Evolutionary conservation across 1,140 invertebrate genomes (phyloP).

Genomic region (Aethina tumida): DNA sequence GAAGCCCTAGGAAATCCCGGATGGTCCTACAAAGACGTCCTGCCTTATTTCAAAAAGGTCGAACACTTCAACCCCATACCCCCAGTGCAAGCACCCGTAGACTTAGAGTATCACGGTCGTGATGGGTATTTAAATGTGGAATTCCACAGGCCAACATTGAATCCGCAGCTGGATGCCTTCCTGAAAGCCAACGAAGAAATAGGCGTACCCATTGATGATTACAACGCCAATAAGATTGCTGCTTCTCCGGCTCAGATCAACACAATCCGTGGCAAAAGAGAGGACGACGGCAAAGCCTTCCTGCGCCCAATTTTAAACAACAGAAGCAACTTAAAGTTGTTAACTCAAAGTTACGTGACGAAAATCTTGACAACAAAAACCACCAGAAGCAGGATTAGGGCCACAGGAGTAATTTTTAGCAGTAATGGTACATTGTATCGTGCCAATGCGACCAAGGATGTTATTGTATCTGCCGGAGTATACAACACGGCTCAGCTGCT

Average conservation of each 20-base stretch:
- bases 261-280: constrained; percentile 39
- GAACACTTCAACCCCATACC: constrained; percentile 60
- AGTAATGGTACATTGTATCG: constrained; percentile 30
- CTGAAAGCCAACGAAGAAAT: constrained; percentile 44
- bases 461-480: constrained; percentile 45
- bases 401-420: constrained; percentile 46
- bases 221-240: constrained; percentile 36
- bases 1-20: constrained; percentile 57
- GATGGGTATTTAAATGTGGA: constrained; percentile 49
- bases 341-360: constrained; percentile 34
- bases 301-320: constrained; percentile 40
- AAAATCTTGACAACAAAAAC: constrained; percentile 44
- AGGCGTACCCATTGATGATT: constrained; percentile 42
- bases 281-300: constrained; percentile 47
- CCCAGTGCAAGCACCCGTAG: constrained; percentile 46
- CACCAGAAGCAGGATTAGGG: constrained; percentile 68
- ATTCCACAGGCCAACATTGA: constrained; percentile 47
- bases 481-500: constrained; percentile 40
- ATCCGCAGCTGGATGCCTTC: constrained; percentile 40
- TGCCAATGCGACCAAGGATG: constrained; percentile 41
- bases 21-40: constrained; percentile 71
- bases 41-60: constrained; percentile 72
- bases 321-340: constrained; percentile 44
- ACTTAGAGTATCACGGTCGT: constrained; percentile 39
- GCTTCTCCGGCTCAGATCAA: constrained; percentile 37